Base-by-base conservation (phyloP, 2,797 vertebrate species). In the Brotula barbata region DNA sequence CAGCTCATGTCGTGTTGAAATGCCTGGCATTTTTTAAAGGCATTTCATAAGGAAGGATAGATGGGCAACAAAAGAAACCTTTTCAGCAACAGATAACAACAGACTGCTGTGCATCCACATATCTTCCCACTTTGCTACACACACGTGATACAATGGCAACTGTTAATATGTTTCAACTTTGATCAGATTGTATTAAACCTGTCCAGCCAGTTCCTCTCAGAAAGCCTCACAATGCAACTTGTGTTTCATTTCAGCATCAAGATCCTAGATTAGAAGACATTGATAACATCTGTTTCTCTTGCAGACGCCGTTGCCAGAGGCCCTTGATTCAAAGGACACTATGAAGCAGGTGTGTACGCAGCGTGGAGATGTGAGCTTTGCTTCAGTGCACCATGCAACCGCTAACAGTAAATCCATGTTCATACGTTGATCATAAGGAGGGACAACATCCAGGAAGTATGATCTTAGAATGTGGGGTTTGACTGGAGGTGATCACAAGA, bases 271-370 rank as follows among this genome's bases (percentile, higher is more conserved):
- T 22, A 41, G 44, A 14, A 67, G 58, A 64, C 51, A 61, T 0
- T 58, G 44, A 62, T 78, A 68, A 71, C 46, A 8, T 55, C 13
- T 68, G 43, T 78, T 36, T 69, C 59, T 77, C 60, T 85, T 68
- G 10, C 78, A 98, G 96, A 98, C 95, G 0, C 96, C 96, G 0
- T 91, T 98, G 68, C 89, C 93, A 67, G 94, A 94, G 67, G 82
- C 89, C 25, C 66, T 90, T 71, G 75, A 91, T 64, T 84, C 91
- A 44, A 89, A 91, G 74, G 89, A 91, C 84, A 86, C 90, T 1
- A 92, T 95, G 74, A 94, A 95, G 71, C 95, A 97, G 95, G 96
- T 98, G 88, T 55, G 86, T 85, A 55, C 43, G 31, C 31, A 33
- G 31, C 6, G 6, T 28, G 25, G 7, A 40, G 28, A 57, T 43